These are phyloP conservation scores for Heliothis virescens DNA, from an alignment of 1,140 invertebrate genomes.

Conservation along the genomic window DNA sequence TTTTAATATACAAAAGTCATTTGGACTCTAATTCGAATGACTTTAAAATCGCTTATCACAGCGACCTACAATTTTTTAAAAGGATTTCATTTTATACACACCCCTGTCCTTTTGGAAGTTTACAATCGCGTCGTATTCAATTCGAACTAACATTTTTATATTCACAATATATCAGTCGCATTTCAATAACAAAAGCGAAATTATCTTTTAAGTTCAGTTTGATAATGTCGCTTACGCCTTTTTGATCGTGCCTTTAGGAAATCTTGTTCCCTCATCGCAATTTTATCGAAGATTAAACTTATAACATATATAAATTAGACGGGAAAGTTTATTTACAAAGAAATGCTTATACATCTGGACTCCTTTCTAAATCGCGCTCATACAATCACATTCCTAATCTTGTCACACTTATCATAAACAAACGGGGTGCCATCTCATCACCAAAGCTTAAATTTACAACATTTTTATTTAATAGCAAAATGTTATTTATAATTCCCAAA, in stretches of 20 bases:
- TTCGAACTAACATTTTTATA: constrained; percentile 28
- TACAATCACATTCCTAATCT: constrained; percentile 47
- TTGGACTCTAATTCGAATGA: background rate
- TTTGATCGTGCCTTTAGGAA: too few relatives aligned
- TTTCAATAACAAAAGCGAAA: constrained; percentile 11
- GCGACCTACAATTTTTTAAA: background rate
- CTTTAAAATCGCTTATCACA: background rate
- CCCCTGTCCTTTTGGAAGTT: background rate
- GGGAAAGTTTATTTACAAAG: constrained; percentile 13
- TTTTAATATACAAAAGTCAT: background rate
- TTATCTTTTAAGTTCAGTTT: constrained; percentile 4
- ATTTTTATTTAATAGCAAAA: constrained; percentile 12
- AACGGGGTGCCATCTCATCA: constrained; percentile 28
- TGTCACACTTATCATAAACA: constrained; percentile 35
- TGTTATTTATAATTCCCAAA: constrained; percentile 30
- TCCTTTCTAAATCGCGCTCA: background rate
- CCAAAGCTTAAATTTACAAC: constrained; percentile 28
- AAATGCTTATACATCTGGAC: background rate
- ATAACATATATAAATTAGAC: background rate
- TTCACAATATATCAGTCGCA: constrained; percentile 37
- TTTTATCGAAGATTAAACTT: background rate
- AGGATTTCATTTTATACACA: background rate
- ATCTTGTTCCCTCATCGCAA: too few relatives aligned
- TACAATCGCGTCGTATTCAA: background rate
- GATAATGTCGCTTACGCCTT: background rate